phyloP scores from a whole-genome alignment of 2,113 vertebrate genomes.

The Cichladusa arquata region DNA sequence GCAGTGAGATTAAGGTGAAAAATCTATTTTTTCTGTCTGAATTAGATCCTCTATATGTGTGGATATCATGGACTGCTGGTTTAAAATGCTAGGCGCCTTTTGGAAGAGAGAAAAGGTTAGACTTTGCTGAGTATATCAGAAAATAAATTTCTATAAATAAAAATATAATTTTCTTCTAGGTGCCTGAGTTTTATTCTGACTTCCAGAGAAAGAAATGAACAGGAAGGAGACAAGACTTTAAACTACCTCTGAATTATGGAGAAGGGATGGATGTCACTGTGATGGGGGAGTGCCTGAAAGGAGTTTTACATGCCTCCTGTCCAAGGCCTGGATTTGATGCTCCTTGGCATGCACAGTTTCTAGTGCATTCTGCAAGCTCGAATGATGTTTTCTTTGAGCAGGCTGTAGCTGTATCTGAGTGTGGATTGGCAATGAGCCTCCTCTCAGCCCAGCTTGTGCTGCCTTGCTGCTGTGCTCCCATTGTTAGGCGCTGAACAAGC shows the following conservation, averaged over 20 bases:
- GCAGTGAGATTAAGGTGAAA: not conserved
- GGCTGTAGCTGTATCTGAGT: not conserved
- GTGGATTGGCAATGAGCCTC: not conserved
- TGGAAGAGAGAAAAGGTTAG: not conserved
- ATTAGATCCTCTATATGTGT: not conserved
- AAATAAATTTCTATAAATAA: not conserved
- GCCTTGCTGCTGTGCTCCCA: no score
- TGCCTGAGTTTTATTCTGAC: not conserved
- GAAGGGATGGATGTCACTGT: not conserved
- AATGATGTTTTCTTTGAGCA: not conserved
- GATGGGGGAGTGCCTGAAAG: not conserved
- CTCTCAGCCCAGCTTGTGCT: no score
- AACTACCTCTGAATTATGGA: not conserved
- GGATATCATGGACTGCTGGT: not conserved
- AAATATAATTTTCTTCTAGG: not conserved
- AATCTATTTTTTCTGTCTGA: not conserved
- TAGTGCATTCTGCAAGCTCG: not conserved
- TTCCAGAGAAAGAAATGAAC: not conserved
- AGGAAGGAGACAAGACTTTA: not conserved
- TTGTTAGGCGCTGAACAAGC: rapidly evolving
- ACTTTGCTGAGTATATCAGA: not conserved
- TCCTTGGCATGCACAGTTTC: not conserved
- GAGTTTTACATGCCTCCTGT: not conserved
- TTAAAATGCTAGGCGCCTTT: not conserved
- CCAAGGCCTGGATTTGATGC: not conserved